Evolutionary conservation across 2,888 invertebrate genomes (phyloP), one percentile per base, ranked within the genome.

Genomic region (Drosophila tanythrix): DNA sequence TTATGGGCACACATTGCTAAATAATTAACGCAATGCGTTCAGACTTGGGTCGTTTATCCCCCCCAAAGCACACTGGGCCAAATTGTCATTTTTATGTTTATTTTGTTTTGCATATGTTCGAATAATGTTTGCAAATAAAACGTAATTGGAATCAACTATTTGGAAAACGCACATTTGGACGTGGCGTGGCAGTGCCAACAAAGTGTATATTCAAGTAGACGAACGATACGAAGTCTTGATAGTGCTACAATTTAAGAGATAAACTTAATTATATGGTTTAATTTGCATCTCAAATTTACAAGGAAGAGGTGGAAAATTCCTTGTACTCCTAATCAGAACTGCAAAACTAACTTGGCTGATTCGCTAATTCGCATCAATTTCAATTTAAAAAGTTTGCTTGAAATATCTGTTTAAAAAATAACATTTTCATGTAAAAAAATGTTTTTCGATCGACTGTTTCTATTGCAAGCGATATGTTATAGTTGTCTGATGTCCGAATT

Each of bases 11-110:
- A 73, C 66, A 63, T 70, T 61, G 38, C 33, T 81, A 57, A 76
- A 81, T 78, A 78, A 71, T 80, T 78, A 40, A 78, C 76, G 71
- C 59, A 68, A 63, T 58, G 76, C 79, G 79, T 38, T 29, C 61
- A 80, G 76, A 75, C 76, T 78, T 55, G 38, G 51, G 46, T 58
- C 66, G 56, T 46, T 63, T 57, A 75, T 63, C 31, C 59, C 13
- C 31, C 62, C 46, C 15, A 46, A 25, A 15, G 15, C 46, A 46
- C 46, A 25, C 25, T 46, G 46, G 46, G 46, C 46, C 25, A 25
- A 15, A 25, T 46, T 25, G 2, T 0, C 15, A 15, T 15, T 3
- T 21, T 7, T 18, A 38, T 13, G 13, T 10, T 8, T 15, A 3
- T 21, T 13, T 25, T 7, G 1, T 25, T 25, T 46, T 8, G 2